A percentile compares a stretch with the other conserved stretches of the same genome.
These are phyloP conservation scores for Sebastes vulpes DNA, from an alignment of 2,797 vertebrate genomes.

Conservation along the genomic window DNA sequence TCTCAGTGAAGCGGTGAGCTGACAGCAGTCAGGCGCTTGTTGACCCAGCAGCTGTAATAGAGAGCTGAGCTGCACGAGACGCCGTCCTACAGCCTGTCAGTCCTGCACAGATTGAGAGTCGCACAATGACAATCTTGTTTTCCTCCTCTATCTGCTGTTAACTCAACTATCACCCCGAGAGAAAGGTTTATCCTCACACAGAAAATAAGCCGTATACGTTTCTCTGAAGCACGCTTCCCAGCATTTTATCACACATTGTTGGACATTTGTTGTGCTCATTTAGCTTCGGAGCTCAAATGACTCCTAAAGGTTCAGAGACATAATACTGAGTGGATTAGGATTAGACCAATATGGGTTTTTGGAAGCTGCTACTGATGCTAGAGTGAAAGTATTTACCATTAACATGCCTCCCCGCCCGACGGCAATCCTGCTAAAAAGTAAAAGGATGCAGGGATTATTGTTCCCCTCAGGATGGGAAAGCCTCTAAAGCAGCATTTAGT, in stretches of 20 bases:
- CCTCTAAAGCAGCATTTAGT: slow-evolving; percentile 28
- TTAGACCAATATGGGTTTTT: slow-evolving; percentile 20
- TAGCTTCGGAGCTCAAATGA: background rate
- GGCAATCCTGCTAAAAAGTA: background rate
- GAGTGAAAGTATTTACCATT: slow-evolving; percentile 21
- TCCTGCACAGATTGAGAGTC: background rate
- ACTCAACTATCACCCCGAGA: background rate
- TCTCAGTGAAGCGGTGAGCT: slow-evolving; percentile 31
- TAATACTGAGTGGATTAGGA: slow-evolving; percentile 21
- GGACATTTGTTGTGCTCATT: background rate
- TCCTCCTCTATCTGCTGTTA: background rate
- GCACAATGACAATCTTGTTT: background rate
- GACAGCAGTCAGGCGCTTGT: slow-evolving; percentile 13
- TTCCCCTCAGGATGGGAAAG: slow-evolving; percentile 6
- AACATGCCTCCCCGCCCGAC: background rate
- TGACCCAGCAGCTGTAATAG: slow-evolving; percentile 24
- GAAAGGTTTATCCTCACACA: background rate
- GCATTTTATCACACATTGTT: background rate
- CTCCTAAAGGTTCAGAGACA: background rate
- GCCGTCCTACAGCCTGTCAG: background rate
- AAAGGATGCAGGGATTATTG: slow-evolving; percentile 10
- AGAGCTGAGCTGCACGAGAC: slow-evolving; percentile 10
- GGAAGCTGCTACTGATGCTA: background rate
- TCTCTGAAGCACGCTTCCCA: background rate
- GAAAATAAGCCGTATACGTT: background rate